Conservation (phyloP, 1,140 invertebrate species). For the Hycleus cichorii region DNA sequence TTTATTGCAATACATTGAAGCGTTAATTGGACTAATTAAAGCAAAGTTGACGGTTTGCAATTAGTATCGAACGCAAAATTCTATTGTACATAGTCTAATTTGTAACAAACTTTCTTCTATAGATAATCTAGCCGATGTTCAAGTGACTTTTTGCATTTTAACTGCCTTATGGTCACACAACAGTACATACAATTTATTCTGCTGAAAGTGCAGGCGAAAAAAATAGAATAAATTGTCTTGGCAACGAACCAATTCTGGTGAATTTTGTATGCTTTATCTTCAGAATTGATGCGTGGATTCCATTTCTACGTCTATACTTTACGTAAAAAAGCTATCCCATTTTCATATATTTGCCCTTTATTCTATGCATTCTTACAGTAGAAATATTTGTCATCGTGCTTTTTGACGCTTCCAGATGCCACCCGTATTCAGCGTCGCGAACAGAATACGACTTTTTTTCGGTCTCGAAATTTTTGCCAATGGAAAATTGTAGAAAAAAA, state of each 20-base stretch:
- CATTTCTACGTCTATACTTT: constrained; percentile 32
- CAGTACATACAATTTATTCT: constrained; percentile 23
- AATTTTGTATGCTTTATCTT: constrained; percentile 36
- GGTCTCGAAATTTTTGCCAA: too few relatives aligned
- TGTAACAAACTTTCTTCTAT: neutral
- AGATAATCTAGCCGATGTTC: neutral
- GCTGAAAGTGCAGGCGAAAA: constrained; percentile 26
- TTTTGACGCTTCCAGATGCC: neutral
- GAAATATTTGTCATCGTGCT: constrained; percentile 31
- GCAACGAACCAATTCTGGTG: constrained; percentile 35
- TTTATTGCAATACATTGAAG: too few relatives aligned
- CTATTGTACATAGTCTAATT: neutral
- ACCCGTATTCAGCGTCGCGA: neutral
- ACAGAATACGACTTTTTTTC: too few relatives aligned
- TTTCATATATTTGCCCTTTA: constrained; percentile 38
- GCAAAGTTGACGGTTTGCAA: too few relatives aligned
- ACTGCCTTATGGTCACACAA: neutral
- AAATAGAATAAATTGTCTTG: constrained; percentile 37
- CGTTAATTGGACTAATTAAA: too few relatives aligned
- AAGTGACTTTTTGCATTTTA: neutral
- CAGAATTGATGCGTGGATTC: constrained; percentile 34
- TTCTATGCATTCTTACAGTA: constrained; percentile 33
- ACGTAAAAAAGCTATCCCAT: constrained; percentile 36
- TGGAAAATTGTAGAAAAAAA: too few relatives aligned
- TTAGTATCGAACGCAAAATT: neutral